Percentiles rank a stretch among this genome's conserved stretches.
Conservation (phyloP, 2,797 vertebrate genomes). For the Remorina albescens region DNA sequence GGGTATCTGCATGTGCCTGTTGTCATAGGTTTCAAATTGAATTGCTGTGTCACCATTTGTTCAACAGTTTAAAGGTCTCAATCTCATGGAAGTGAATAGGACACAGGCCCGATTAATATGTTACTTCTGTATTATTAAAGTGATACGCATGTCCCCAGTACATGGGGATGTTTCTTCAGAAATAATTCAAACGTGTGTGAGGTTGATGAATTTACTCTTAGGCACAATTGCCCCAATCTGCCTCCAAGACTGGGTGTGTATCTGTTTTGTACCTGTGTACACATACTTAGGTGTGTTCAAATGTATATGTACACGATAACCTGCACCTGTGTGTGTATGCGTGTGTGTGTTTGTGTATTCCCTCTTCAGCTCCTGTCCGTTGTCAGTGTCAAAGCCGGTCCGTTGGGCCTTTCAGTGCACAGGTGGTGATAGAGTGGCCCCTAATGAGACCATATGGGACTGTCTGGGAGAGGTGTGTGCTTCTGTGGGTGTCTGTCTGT, state of each 20-base stretch:
- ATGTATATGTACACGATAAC: conserved; percentile 28
- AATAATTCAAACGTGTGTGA: background rate
- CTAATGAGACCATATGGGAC: conserved; percentile 85
- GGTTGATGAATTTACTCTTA: too few species aligned
- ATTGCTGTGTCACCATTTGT: too few species aligned
- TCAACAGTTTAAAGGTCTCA: background rate
- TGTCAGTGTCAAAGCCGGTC: conserved; percentile 78
- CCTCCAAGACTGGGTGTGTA: conserved; percentile 50
- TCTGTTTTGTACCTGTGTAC: conserved; percentile 44
- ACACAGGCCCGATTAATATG: background rate
- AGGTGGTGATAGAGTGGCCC: conserved; percentile 83
- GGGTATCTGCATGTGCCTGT: too few species aligned
- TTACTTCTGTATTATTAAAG: background rate
- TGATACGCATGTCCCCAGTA: background rate
- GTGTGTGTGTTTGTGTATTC: conserved; percentile 60
- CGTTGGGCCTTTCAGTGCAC: conserved; percentile 77
- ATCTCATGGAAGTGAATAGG: background rate
- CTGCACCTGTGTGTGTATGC: conserved; percentile 48
- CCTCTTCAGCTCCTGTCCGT: conserved; percentile 73
- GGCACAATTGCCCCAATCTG: conserved; percentile 35
- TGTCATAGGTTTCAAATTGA: too few species aligned
- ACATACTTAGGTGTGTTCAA: conserved; percentile 34
- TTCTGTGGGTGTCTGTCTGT: conserved; percentile 19
- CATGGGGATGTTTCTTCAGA: background rate
- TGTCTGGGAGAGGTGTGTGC: conserved; percentile 72